Percentiles rank a stretch among this genome's conserved stretches.
These are phyloP conservation scores for Tretioscincus oriximinensis DNA, from an alignment of 2,113 vertebrate species.

Conservation along the genomic window DNA sequence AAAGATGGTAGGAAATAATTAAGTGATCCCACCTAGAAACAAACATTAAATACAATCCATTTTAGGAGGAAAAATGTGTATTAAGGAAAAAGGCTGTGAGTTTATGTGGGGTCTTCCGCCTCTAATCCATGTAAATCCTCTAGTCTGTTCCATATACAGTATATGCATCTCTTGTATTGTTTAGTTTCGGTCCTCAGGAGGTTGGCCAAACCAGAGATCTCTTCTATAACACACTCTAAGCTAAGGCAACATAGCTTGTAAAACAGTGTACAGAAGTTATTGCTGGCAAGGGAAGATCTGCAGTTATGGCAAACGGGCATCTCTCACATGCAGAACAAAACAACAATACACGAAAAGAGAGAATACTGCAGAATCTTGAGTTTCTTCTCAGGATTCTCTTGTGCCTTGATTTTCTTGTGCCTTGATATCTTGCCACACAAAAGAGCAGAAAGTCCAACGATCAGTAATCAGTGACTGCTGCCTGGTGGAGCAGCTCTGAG, in stretches of 20 bases:
- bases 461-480: neutral
- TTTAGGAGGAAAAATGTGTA: neutral
- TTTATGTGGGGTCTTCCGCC: neutral
- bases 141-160: too few species aligned
- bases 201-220: too few species aligned
- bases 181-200: too few species aligned
- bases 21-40: constrained; percentile 4
- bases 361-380: neutral
- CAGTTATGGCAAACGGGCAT: too few species aligned
- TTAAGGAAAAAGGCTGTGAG: neutral
- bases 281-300: too few species aligned
- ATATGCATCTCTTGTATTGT: too few species aligned
- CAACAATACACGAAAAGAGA: neutral
- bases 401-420: neutral
- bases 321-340: neutral
- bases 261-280: too few species aligned
- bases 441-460: neutral
- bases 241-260: too few species aligned
- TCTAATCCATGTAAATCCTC: too few species aligned
- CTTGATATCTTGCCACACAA: too few species aligned
- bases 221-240: too few species aligned
- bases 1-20: neutral
- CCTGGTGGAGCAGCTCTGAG: neutral
- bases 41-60: constrained; percentile 23
- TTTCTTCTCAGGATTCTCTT: too few species aligned